Conservation (phyloP, 2,888 invertebrate genomes). For the Acanthosepion esculentum region DNA sequence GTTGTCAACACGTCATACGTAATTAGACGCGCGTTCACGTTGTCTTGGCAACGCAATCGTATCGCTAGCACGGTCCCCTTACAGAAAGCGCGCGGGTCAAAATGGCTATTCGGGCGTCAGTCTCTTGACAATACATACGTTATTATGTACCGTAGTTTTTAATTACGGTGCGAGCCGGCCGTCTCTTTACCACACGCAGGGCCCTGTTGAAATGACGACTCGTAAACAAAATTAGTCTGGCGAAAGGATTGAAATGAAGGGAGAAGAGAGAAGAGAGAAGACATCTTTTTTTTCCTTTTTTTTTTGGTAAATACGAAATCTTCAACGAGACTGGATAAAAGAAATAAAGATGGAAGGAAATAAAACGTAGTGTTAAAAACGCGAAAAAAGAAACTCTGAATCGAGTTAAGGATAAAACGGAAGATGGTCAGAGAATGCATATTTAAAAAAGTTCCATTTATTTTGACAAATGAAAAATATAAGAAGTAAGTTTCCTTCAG, state of each 20-base stretch:
- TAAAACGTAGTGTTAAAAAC: no score
- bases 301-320: no score
- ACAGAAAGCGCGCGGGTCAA: not conserved
- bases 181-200: conserved; percentile 33
- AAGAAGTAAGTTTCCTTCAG: no score
- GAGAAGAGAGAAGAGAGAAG: no score
- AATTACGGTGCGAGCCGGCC: not conserved
- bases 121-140: not conserved
- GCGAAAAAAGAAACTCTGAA: no score
- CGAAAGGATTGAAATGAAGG: not conserved
- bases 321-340: no score
- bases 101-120: conserved; percentile 6
- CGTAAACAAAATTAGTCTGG: conserved; percentile 33
- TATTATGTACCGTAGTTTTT: not conserved
- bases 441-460: no score
- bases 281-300: no score
- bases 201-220: not conserved
- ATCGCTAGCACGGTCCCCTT: not conserved
- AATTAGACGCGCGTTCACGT: not conserved
- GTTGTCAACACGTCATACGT: not conserved
- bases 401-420: no score
- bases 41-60: not conserved
- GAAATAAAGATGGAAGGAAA: no score
- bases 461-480: no score
- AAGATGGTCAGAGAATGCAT: no score